These are phyloP conservation scores for Galerucella calmariensis DNA, from an alignment of 2,888 invertebrate species.

Conservation along the genomic window DNA sequence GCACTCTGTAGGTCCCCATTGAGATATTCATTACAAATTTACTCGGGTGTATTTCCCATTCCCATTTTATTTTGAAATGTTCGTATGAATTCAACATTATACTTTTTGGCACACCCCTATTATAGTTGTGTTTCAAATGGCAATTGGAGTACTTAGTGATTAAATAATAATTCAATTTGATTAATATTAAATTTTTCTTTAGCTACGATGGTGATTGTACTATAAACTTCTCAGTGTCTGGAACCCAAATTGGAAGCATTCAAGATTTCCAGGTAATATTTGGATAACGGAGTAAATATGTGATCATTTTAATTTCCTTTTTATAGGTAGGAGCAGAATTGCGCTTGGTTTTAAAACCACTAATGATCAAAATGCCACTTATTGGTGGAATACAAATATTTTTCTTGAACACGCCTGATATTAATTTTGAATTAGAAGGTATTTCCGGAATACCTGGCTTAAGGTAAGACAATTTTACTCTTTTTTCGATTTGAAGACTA, in stretches of 20 bases:
- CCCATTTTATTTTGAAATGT: no score
- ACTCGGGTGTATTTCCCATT: no score
- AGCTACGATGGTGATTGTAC: conserved; percentile 97
- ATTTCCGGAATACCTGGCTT: conserved; percentile 95
- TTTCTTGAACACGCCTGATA: conserved; percentile 93
- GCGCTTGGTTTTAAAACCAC: conserved; percentile 89
- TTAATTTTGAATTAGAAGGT: conserved; percentile 96
- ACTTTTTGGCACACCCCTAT: no score
- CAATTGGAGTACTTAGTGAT: no score
- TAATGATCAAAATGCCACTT: conserved; percentile 88
- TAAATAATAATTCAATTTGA: no score
- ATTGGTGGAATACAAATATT: conserved; percentile 94
- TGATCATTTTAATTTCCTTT: neutral
- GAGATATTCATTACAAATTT: no score
- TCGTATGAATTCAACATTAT: no score
- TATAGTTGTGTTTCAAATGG: no score
- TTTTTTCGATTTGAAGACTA: no score
- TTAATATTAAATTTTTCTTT: conserved; percentile 37
- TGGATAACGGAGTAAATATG: neutral
- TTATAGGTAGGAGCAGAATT: conserved; percentile 55
- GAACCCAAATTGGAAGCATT: conserved; percentile 78
- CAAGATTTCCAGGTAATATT: conserved; percentile 77
- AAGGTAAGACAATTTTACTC: conserved; percentile 68
- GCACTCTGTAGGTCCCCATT: no score
- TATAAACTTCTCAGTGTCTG: conserved; percentile 88